Conservation (phyloP, 2,888 invertebrate species). For the Sarcophaga subvicina region DNA sequence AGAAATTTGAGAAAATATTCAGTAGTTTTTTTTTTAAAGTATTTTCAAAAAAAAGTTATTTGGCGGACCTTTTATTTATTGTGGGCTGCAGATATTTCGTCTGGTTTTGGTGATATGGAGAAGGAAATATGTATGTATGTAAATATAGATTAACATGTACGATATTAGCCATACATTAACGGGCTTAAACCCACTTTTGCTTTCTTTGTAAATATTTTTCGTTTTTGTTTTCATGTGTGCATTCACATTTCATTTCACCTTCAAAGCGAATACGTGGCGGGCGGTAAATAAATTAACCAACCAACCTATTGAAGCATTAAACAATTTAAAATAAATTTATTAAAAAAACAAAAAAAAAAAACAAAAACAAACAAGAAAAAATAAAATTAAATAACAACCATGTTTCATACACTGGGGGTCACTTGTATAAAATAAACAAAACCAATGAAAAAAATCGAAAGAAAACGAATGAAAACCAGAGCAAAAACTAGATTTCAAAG, state of each 20-base stretch:
- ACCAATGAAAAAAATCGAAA: constrained; percentile 10
- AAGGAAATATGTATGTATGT: no score
- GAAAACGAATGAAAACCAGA: neutral
- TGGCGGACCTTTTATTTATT: no score
- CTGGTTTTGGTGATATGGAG: no score
- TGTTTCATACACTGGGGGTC: neutral
- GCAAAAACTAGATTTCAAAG: constrained; percentile 2
- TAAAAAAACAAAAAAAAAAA: constrained; percentile 2
- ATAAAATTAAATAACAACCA: neutral
- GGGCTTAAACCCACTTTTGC: no score
- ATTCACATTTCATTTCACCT: neutral
- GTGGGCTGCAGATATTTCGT: no score
- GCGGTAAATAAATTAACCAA: neutral
- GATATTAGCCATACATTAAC: no score
- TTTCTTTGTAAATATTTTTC: neutral
- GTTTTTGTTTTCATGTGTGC: neutral
- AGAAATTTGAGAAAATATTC: no score
- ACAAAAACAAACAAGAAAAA: neutral
- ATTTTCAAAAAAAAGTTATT: no score
- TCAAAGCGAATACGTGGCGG: constrained; percentile 38
- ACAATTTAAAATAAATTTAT: neutral
- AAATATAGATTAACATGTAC: no score
- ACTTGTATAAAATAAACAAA: constrained; percentile 7
- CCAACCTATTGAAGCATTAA: neutral
- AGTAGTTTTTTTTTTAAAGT: no score